Conservation (phyloP, 2,113 vertebrate species). For the Haplochromis burtoni region DNA sequence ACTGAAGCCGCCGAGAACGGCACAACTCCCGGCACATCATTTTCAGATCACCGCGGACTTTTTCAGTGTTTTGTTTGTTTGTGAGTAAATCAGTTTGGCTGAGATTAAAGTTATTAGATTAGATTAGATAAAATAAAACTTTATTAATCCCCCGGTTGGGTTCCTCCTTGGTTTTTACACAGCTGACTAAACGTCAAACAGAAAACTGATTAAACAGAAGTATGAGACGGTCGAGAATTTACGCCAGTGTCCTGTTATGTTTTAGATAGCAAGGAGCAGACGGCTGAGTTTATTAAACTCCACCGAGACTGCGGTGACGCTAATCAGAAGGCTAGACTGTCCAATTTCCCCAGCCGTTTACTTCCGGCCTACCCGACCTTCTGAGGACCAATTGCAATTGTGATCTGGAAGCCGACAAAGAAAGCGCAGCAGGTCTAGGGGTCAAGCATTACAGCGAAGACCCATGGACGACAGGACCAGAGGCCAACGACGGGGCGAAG, state of each 20-base stretch:
- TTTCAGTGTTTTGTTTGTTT: fast-evolving
- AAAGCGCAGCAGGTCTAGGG: not conserved
- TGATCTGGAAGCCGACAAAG: not conserved
- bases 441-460: not conserved
- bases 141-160: not conserved
- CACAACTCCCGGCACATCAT: fast-evolving
- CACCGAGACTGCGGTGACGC: not conserved
- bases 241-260: not conserved
- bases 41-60: too few species aligned
- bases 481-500: fast-evolving
- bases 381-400: not conserved
- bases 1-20: fast-evolving
- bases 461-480: not conserved
- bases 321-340: not conserved
- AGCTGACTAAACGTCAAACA: not conserved
- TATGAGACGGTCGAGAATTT: fast-evolving
- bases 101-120: not conserved
- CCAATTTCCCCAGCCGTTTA: not conserved
- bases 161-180: not conserved
- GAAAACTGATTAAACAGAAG: not conserved
- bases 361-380: fast-evolving
- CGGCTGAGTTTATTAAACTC: not conserved
- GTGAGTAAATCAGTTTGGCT: not conserved
- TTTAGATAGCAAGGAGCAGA: not conserved
- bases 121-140: not conserved